Evolutionary conservation across 2,797 vertebrate genomes (phyloP), one percentile per base, ranked within the genome.

Genomic region (Brotogeris chrysoptera): DNA sequence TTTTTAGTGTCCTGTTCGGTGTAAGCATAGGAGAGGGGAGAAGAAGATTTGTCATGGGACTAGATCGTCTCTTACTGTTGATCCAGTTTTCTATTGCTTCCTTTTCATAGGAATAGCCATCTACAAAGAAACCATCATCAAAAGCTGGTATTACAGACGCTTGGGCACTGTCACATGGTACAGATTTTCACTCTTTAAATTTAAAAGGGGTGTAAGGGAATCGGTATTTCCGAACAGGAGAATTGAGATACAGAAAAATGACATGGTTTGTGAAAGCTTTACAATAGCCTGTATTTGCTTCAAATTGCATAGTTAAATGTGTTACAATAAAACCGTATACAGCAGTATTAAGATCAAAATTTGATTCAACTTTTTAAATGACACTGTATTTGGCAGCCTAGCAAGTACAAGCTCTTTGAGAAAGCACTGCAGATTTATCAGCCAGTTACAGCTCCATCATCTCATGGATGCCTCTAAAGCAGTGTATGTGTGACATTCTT

Each of bases 101-200:
- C 52, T 98, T 98, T 97, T 99, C 99, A 36, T 99, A 99, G 39
- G 99, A 99, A 91, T 98, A 99, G 30, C 99, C 99, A 94, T 99
- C 99, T 99, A 93, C 95, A 96, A 66, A 88, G 88, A 78, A 82
- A 95, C 36, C 43, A 57, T 16, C 55, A 53, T 16, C 53, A 91
- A 5, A 25, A 65, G 52, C 9, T 47, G 20, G 1, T 10, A 5
- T 18, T 36, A 49, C 11, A 18, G 41, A 27, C 5, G 6, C 34
- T 17, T 11, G 27, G 64, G 12, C 25, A 34, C 32, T 25, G 46
- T 24, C 43, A 49, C 9, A 6, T n/a, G 19, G 24, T 18, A 60
- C 11, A 18, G 49, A 11, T 11, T 34, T 49, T 12, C 47, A n/a
- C 38, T 76, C 41, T 34, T 71, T 34, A 55, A 28, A 28, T 32